Base-by-base conservation (phyloP, 2,113 vertebrate species). In the Sylvia atricapilla region DNA sequence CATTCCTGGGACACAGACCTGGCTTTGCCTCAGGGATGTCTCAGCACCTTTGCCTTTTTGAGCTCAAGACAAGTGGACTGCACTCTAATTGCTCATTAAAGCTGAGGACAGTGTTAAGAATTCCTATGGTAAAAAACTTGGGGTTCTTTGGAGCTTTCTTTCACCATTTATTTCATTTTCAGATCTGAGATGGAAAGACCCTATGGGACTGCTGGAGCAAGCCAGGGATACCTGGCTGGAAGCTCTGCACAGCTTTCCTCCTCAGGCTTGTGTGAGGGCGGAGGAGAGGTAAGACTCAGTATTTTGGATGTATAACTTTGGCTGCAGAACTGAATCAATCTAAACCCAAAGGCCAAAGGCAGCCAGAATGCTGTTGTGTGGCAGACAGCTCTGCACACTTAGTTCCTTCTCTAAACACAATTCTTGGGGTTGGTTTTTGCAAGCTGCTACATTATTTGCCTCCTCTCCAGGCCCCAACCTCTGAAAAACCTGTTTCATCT, bases 281-380 rank as follows among this genome's bases (percentile, higher is more conserved):
- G 2, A 74, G 5, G 10, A 7, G n/a, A 44, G 13, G 14, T 21
- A 37, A 68, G 50, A 73, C 2, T 46, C 33, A 59, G 12, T 30
- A 74, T 90, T 97, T 89, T 50, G 47, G 63, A 35, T 66, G 69
- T 55, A 64, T n/a, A 87, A 41, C 69, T 96, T 95, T 94, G 88
- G 82, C 92, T 94, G 87, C 88, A 67, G 74, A 95, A 97, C 69
- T 55, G 77, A 89, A 11, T 91, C 96, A 96, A 87, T 92, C 60
- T 27, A 75, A 96, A 87, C 93, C 73, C 80, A 80, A 91, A 91
- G 69, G 84, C 91, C 64, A 81, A 94, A 97, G 74, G 93, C 70
- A 76, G 15, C n/a, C 64, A 49, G 62, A 18, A 59, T 85, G 44
- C 84, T 96, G 76, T 44, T 72, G 56, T 52, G 52, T 67, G 37